Percentiles rank a stretch among this genome's conserved stretches.
Evolutionary conservation across 2,888 invertebrate species (phyloP).

Genomic region (Tipula unca): DNA sequence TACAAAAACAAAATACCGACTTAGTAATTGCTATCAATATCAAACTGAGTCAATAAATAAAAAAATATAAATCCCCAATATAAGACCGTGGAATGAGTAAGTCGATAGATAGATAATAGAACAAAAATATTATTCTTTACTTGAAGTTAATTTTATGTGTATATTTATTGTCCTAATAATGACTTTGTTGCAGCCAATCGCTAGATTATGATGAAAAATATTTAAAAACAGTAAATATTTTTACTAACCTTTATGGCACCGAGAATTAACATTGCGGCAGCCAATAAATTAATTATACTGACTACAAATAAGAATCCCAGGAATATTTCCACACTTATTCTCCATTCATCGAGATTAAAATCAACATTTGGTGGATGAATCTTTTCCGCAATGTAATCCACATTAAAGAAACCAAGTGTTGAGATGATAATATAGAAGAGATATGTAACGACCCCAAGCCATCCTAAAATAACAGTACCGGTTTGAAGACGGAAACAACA

Average conservation of each 20-base stretch:
- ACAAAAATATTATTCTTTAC: background rate
- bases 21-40: background rate
- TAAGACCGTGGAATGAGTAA: background rate
- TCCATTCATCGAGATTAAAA: background rate
- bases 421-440: background rate
- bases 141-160: background rate
- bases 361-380: background rate
- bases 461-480: constrained; percentile 1
- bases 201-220: background rate
- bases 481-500: background rate
- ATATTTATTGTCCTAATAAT: background rate
- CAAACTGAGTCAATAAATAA: background rate
- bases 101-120: background rate
- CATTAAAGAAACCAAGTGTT: background rate
- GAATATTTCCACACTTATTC: background rate
- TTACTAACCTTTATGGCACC: constrained; percentile 17
- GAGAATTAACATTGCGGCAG: background rate
- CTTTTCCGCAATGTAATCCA: background rate
- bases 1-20: background rate
- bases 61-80: background rate
- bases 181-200: background rate
- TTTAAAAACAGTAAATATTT: background rate
- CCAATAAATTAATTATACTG: constrained; percentile 8
- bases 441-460: background rate
- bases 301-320: background rate